Conservation (phyloP, 2,797 vertebrate species). For the Spea hammondii region DNA sequence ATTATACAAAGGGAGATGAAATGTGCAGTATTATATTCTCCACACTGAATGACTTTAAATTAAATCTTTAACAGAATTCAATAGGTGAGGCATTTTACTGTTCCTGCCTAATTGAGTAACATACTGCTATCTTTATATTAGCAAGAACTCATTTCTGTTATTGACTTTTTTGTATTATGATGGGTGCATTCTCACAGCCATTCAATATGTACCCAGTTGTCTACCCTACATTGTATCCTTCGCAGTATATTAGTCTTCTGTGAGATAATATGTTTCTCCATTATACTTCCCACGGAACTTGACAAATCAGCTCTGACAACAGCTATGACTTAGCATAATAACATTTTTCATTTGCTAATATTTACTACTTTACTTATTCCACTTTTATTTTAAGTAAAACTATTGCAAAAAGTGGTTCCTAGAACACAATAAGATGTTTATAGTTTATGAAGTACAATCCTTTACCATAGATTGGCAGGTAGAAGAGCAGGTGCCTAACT, state of each 20-base stretch:
- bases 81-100: not conserved
- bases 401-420: too few species aligned
- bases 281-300: not conserved
- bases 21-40: not conserved
- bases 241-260: not conserved
- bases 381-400: too few species aligned
- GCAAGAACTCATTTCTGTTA: not conserved
- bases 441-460: too few species aligned
- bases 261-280: not conserved
- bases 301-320: not conserved
- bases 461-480: too few species aligned
- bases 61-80: conserved; percentile 6
- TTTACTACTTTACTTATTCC: too few species aligned
- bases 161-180: not conserved
- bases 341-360: too few species aligned
- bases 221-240: not conserved
- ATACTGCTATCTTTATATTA: not conserved
- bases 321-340: too few species aligned
- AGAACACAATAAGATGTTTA: too few species aligned
- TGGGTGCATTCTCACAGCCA: not conserved
- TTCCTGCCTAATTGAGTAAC: not conserved
- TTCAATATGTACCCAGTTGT: not conserved
- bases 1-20: not conserved
- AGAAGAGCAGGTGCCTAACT: not conserved
- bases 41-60: conserved; percentile 2